Percentiles rank a stretch among this genome's conserved stretches.
These are phyloP conservation scores for Tyto alba DNA, from an alignment of 2,113 vertebrate genomes.

Conservation along the genomic window DNA sequence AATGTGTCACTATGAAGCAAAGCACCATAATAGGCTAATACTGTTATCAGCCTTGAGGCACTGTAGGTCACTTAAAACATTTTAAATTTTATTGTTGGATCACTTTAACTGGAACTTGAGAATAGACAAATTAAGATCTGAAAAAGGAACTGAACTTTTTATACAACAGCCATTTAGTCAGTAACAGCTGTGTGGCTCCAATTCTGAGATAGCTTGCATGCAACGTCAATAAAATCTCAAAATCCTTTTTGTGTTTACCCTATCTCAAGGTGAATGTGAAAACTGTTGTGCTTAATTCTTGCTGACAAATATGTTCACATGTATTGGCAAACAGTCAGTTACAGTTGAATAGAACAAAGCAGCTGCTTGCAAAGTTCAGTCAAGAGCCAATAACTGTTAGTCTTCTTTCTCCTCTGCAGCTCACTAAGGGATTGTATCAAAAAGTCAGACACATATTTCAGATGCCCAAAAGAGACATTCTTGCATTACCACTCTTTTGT, in stretches of 20 bases:
- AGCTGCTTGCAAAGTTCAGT: background rate
- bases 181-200: background rate
- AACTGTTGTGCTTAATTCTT: constrained; percentile 43
- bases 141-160: background rate
- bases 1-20: background rate
- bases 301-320: constrained; percentile 55
- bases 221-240: background rate
- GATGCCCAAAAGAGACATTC: background rate
- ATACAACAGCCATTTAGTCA: background rate
- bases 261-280: constrained; percentile 51
- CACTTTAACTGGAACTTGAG: background rate
- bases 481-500: background rate
- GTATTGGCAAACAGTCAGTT: constrained; percentile 56
- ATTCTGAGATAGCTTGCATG: background rate
- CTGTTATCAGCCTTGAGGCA: background rate
- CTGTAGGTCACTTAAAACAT: background rate
- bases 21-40: background rate
- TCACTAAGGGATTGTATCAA: background rate
- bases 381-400: constrained; percentile 47
- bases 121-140: background rate
- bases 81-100: background rate
- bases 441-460: constrained; percentile 1
- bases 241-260: background rate
- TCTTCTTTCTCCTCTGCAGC: constrained; percentile 13
- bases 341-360: constrained; percentile 38